Evolutionary conservation across 2,797 vertebrate species (phyloP), one percentile per base, ranked within the genome.

Genomic region (Trachops cirrhosus): DNA sequence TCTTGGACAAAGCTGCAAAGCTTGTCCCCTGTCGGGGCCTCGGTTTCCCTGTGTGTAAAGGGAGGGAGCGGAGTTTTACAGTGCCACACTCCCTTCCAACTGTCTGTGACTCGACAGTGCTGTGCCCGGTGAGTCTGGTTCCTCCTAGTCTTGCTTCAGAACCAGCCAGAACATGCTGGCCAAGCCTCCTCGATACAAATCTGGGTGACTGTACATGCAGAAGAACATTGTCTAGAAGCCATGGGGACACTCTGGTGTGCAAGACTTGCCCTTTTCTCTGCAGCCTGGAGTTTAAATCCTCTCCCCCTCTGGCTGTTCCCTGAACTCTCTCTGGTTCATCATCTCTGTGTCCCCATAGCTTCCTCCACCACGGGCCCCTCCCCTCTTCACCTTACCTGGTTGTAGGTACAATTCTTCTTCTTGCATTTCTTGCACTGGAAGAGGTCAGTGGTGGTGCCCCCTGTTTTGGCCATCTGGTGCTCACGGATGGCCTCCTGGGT

Each of bases 381-480:
- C 22, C 14, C 11, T 37, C 48, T 2, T 52, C 1, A 1, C 32
- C 97, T 59, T 41, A 99, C 99, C 99, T 99, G 99, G 98, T 99
- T 99, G 97, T 99, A 99, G 2, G 99, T 99, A 97, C 99, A 99
- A 96, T 99, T 99, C 98, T 99, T 99, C 98, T 99, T 99, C 98
- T 96, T 99, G 98, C 99, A 99, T 93, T 99, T 99, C 97, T 98
- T 98, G 9, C 99, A 99, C 98, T 99, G 99, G 98, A 99, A 99
- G 98, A 99, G 98, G 98, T 99, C 99, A 0, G 99, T 99, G 95
- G 98, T 96, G 19, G 99, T 99, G 86, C 99, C 99, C 0, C 99
- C 98, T 0, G 99, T 99, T 98, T 99, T 99, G 97, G 99, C 99
- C 99, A 99, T 99, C 98, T 99, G 99, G 98, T 99, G 99, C 96